These are phyloP conservation scores for Rhodophaea formosa DNA, from an alignment of 2,888 invertebrate species.

Conservation along the genomic window DNA sequence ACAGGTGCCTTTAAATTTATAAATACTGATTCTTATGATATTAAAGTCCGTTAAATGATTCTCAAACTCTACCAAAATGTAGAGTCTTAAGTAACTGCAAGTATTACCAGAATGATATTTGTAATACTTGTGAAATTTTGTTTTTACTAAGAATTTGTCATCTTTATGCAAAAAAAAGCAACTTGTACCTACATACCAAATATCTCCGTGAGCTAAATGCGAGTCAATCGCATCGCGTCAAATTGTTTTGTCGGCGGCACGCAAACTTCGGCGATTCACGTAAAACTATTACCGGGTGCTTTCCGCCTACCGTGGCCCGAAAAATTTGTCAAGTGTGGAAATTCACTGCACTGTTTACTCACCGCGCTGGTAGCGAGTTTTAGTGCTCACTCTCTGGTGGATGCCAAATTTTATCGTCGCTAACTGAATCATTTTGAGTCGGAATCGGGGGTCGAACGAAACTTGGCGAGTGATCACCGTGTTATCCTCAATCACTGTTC, in stretches of 20 bases:
- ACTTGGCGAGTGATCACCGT: constrained; percentile 40
- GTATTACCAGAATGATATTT: background rate
- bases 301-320: constrained; percentile 6
- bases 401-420: constrained; percentile 84
- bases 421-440: constrained; percentile 82
- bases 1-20: background rate
- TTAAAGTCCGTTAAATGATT: background rate
- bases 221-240: background rate
- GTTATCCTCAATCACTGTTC: constrained; percentile 51
- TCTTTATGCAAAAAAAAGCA: background rate
- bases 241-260: background rate
- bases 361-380: constrained; percentile 71
- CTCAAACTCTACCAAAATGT: background rate
- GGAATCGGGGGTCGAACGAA: constrained; percentile 36
- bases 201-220: background rate
- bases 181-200: constrained; percentile 5
- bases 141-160: background rate
- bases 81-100: background rate
- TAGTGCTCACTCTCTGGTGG: constrained; percentile 79
- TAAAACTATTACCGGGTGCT: background rate
- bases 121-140: background rate
- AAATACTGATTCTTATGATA: background rate
- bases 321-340: constrained; percentile 24
- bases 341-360: constrained; percentile 78
- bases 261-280: constrained; percentile 9